Base-by-base conservation (phyloP, 2,888 invertebrate genomes). In the Spodoptera picta region DNA sequence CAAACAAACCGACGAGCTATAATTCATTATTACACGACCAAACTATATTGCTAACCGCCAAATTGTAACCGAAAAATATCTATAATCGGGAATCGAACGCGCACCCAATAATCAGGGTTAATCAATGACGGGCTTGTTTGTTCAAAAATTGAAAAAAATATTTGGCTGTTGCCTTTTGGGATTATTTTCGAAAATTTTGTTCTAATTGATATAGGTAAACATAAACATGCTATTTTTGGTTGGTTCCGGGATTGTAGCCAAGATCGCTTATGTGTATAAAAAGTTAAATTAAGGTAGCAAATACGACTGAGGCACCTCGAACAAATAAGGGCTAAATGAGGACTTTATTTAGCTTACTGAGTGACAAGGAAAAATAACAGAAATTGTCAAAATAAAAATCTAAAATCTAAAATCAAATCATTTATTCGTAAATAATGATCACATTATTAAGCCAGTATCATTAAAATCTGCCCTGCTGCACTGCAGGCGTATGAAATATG, bases 81-180 rank as follows among this genome's bases (percentile, higher is more conserved):
- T 93, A 92, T 93, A 93, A 93, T 93, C 92, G 86, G 82, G 87
- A 83, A 86, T 88, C 89, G 86, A 91, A 90, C 84, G 83, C 73
- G 86, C 86, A 90, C 87, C 92, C 91, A 86, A 82, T 90, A 91
- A 93, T 93, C 92, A 91, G 74, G 77, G 72, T 82, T 92, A 93
- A 93, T 93, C 87, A 85, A 83, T 53, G 66, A 59, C 60, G 53
- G 56, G 57, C 84, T 89, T 88, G 89, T 90, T 91, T 87, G 85
- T 72, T 79, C 82, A 86, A 65, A 53, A 80, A 82, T 80, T 84
- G 3, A 53, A 60, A 69, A 49, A 60, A 57, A 47, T 24, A 14
- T 47, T 47, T 19, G 42, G 49, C n/a, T 48, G 54, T 11, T 47
- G 9, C 59, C 27, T 36, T 36, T 36, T 36, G 36, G 9, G 9